Evolutionary conservation across 2,888 invertebrate genomes (phyloP), one percentile per base, ranked within the genome.

Genomic region (Oligia strigilis): DNA sequence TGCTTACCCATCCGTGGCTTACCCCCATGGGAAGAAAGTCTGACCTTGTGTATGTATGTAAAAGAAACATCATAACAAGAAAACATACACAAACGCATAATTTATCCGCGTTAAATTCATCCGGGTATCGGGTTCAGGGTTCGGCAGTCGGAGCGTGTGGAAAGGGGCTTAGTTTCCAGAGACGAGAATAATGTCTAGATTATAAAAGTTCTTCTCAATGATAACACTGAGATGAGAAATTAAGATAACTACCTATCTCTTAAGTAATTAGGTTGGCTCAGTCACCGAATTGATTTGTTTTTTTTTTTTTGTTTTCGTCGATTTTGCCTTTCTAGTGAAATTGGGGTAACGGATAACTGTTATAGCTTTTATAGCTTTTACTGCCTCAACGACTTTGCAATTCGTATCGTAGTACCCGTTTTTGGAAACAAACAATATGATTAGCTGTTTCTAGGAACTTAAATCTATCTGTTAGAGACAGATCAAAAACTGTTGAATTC

Each of bases 221-320:
- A 58, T 52, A 60, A 19, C 40, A 40, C 14, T 76, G 52, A 17
- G 4, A 52, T 52, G 23, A 86, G 17, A 74, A 49, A 75, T 76
- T 72, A 55, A 11, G 65, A 76, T 64, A 75, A 71, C 58, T 58
- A 17, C 9, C 77, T 71, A 64, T 75, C 58, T 64, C 72, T 72
- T 78, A 72, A 76, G 78, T 76, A 69, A 77, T 82, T 74, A 74
- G 55, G 40, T 75, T n/a, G 55, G 36, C 65, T 79, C 65, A 55
- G 40, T 60, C 40, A 29, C 36, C 5, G 17, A 73, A 70, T 71
- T 66, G 49, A 73, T 72, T 80, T 40, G 36, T 23, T 49, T 58
- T 40, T 40, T 0, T 36, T 40, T 40, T 40, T 40, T 40, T 40
- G 55, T 65, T 60, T 29, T 29, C 14, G n/a, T 17, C 43, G 9